These are phyloP conservation scores for Todus mexicanus DNA, from an alignment of 2,797 vertebrate genomes.

Conservation along the genomic window DNA sequence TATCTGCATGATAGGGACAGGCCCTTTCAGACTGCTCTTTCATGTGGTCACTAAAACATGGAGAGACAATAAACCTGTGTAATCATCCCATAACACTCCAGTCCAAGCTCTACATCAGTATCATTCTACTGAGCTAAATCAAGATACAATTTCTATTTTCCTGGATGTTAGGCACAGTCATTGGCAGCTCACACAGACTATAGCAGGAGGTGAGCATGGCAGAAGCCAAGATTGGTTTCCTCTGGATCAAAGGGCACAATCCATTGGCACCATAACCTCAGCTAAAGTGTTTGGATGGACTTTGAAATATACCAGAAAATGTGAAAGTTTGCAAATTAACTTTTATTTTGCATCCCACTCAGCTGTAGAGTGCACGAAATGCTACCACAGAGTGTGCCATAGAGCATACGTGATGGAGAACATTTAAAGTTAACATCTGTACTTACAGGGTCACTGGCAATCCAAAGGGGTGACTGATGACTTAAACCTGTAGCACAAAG, in stretches of 20 bases:
- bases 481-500: constrained; percentile 7
- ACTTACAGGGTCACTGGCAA: constrained; percentile 25
- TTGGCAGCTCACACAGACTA: not conserved
- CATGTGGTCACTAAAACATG: not conserved
- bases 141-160: not conserved
- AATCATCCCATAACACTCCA: not conserved
- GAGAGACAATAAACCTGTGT: not conserved
- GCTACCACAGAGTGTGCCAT: not conserved
- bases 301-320: constrained; percentile 60
- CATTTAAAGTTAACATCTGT: not conserved
- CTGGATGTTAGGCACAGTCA: not conserved
- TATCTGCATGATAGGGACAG: not conserved
- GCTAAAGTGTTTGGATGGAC: constrained; percentile 60
- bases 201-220: not conserved
- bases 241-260: constrained; percentile 42
- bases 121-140: not conserved
- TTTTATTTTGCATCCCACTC: constrained; percentile 14
- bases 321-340: constrained; percentile 69
- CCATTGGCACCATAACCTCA: constrained; percentile 36
- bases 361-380: not conserved
- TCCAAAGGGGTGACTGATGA: not conserved
- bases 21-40: not conserved
- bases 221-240: constrained; percentile 19
- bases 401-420: not conserved
- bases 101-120: not conserved